Conservation (phyloP, 2,113 vertebrate genomes). For the Thermophis baileyi region DNA sequence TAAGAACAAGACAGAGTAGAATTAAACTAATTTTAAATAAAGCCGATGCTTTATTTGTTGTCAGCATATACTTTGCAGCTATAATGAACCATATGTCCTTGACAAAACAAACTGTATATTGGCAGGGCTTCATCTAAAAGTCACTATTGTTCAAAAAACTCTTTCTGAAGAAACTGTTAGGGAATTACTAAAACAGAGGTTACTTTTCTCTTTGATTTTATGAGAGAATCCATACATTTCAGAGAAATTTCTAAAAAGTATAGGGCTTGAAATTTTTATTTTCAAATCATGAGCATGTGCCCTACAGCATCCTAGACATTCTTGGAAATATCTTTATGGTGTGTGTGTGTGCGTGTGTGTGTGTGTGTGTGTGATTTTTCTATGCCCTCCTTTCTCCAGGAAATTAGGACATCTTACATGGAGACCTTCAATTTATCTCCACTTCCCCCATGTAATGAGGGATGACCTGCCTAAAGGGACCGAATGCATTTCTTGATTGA, state of each 20-base stretch:
- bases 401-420: not conserved
- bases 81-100: not conserved
- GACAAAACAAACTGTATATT: not conserved
- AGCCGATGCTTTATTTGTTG: not conserved
- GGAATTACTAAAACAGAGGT: not conserved
- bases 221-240: not conserved
- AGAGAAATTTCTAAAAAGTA: not conserved
- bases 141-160: not conserved
- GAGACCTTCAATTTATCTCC: not conserved
- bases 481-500: not conserved
- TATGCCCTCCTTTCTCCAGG: not conserved
- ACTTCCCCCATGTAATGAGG: not conserved
- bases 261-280: not conserved
- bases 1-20: conserved; percentile 20
- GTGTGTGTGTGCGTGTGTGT: not conserved
- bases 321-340: not conserved
- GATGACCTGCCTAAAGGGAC: not conserved
- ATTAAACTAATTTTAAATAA: conserved; percentile 23
- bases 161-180: not conserved
- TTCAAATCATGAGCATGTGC: not conserved
- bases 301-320: not conserved
- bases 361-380: not conserved
- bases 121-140: not conserved
- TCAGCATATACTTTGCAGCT: not conserved
- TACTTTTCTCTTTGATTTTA: not conserved